A percentile compares a stretch with the other conserved stretches of the same genome.
These are phyloP conservation scores for Nilaparvata lugens DNA, from an alignment of 1,140 invertebrate genomes.

Conservation along the genomic window DNA sequence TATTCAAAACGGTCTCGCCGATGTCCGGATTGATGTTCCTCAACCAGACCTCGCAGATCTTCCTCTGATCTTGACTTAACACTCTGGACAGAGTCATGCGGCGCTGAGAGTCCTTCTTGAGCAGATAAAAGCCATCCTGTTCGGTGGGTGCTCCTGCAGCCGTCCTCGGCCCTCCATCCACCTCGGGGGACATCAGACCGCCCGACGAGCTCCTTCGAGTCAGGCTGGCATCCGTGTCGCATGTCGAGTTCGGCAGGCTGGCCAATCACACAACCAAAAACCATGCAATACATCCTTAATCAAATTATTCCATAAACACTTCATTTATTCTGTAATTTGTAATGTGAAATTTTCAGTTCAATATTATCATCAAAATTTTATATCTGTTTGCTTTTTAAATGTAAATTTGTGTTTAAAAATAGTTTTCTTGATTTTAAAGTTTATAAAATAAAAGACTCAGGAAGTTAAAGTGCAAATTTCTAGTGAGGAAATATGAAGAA, in stretches of 20 bases:
- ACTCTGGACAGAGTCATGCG: slow-evolving; percentile 84
- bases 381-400: no score
- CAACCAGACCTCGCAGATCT: slow-evolving; percentile 80
- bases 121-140: slow-evolving; percentile 85
- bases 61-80: slow-evolving; percentile 74
- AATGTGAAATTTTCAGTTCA: no score
- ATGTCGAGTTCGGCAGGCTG: slow-evolving; percentile 6
- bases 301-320: no score
- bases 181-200: slow-evolving; percentile 68
- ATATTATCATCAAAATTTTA: no score
- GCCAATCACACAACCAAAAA: neutral
- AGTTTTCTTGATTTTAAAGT: no score
- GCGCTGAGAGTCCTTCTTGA: slow-evolving; percentile 95
- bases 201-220: slow-evolving; percentile 67
- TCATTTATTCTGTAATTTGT: no score
- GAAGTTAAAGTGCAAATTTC: no score
- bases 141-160: slow-evolving; percentile 49
- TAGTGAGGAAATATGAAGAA: no score
- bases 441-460: no score
- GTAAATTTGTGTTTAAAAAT: no score
- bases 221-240: slow-evolving; percentile 37
- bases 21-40: slow-evolving; percentile 54
- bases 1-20: slow-evolving; percentile 11
- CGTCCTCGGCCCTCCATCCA: slow-evolving; percentile 33
- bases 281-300: no score